Evolutionary conservation across 2,888 invertebrate species (phyloP).

Genomic region (Drosophila rellima): DNA sequence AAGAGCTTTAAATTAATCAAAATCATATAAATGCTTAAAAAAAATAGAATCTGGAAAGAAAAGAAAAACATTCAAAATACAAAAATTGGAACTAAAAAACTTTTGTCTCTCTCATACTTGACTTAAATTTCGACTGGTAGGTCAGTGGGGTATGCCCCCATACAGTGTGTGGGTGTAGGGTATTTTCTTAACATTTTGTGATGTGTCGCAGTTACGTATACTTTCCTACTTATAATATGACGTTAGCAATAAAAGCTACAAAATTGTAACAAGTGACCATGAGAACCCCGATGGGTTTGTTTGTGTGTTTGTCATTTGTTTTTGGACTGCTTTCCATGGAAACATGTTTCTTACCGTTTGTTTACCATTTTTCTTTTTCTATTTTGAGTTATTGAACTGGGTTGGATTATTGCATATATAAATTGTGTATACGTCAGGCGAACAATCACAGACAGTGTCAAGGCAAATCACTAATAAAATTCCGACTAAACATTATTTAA

Average conservation of each 20-base stretch:
- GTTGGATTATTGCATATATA: constrained; percentile 33
- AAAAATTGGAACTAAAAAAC: neutral
- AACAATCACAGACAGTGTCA: constrained; percentile 21
- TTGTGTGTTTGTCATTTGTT: constrained; percentile 15
- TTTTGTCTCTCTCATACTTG: neutral
- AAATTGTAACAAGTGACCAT: constrained; percentile 47
- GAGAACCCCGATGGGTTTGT: constrained; percentile 41
- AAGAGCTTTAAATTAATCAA: no score
- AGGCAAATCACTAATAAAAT: constrained; percentile 22
- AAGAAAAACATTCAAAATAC: no score
- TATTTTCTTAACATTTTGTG: neutral
- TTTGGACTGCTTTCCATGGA: constrained; percentile 31
- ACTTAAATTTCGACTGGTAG: neutral
- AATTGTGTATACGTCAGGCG: constrained; percentile 21
- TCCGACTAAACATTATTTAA: constrained; percentile 7
- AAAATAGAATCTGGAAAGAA: no score
- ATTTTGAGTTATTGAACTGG: constrained; percentile 28
- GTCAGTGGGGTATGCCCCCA: neutral
- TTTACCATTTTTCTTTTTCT: constrained; percentile 31
- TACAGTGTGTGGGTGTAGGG: neutral
- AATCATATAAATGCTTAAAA: neutral
- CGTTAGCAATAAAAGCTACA: constrained; percentile 9
- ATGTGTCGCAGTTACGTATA: constrained; percentile 11
- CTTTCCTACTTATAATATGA: constrained; percentile 33
- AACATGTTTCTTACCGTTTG: constrained; percentile 35